These are phyloP conservation scores for Argyrosomus japonicus DNA, from an alignment of 2,113 vertebrate genomes.

Conservation along the genomic window DNA sequence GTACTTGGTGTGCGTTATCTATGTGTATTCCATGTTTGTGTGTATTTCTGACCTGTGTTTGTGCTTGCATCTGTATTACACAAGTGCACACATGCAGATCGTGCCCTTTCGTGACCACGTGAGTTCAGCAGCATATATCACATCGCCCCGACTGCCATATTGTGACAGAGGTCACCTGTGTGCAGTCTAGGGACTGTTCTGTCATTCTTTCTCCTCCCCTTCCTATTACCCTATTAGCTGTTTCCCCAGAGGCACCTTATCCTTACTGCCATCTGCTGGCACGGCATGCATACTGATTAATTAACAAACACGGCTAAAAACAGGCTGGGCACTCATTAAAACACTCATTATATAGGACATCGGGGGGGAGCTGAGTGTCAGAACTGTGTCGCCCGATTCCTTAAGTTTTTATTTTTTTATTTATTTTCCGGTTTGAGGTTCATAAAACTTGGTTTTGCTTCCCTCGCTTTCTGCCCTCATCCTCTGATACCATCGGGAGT, in stretches of 20 bases:
- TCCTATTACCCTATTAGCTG: conserved; percentile 65
- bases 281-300: conserved; percentile 69
- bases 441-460: conserved; percentile 33
- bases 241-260: conserved; percentile 71
- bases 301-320: conserved; percentile 64
- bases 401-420: background rate
- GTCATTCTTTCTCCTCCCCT: conserved; percentile 53
- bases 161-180: conserved; percentile 77
- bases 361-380: conserved; percentile 18
- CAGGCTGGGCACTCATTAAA: conserved; percentile 64
- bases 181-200: conserved; percentile 63
- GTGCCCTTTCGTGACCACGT: conserved; percentile 58
- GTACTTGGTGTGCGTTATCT: background rate
- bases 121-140: conserved; percentile 39
- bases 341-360: conserved; percentile 61
- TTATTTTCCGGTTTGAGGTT: conserved; percentile 26
- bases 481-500: background rate
- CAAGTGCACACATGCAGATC: conserved; percentile 56
- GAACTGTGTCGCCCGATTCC: conserved; percentile 46
- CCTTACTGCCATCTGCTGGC: conserved; percentile 80
- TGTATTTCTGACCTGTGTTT: conserved; percentile 28
- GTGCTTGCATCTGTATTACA: conserved; percentile 38
- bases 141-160: conserved; percentile 36
- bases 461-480: conserved; percentile 13
- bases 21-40: conserved; percentile 16